Evolutionary conservation across 1,140 invertebrate genomes (phyloP), one percentile per base, ranked within the genome.

Genomic region (Drosophila tani): DNA sequence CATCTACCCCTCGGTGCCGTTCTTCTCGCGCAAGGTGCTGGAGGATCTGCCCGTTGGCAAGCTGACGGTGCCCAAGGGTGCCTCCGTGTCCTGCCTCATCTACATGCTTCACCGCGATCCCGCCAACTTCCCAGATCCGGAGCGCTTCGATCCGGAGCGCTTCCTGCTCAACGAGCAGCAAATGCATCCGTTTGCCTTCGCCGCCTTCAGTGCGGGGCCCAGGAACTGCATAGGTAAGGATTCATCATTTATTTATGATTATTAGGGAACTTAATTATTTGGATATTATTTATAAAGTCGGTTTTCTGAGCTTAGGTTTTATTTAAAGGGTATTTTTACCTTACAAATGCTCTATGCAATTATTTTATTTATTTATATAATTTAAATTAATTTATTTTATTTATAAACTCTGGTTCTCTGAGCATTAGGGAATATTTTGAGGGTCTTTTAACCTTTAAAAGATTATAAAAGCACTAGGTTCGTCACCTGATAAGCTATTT

Each of bases 1-100:
- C 38, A 57, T 96, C 4, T 96, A 94, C 91, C 96, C 96, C 9
- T 94, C 95, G 2, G 96, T 96, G 27, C 96, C 96, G 21, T 91
- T 95, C 15, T 95, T 96, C 75, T 95, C 94, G 12, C 92, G 96
- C 46, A 91, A 91, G 27, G 88, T 95, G 0, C 92, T 84, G 7
- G 93, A 95, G 83, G 95, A 95, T 65, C 60, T 93, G 32, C 56
- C 66, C 15, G 79, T 90, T 65, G 92, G 91, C 49, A 79, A 91
- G 73, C 35, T 86, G 46, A 92, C 81, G 0, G 75, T 95, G 51
- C 94, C 95, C 3, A 93, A 92, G 32, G 95, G 94, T 4, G 93
- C 93, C 4, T 92, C 93, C 1, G 83, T 94, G 0, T 86, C 92
- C 9, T 91, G 94, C 35, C 69, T 92, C 6, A 83, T 92, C 41